Evolutionary conservation across 1,140 invertebrate genomes (phyloP).

Genomic region (Pogonomyrmex barbatus): DNA sequence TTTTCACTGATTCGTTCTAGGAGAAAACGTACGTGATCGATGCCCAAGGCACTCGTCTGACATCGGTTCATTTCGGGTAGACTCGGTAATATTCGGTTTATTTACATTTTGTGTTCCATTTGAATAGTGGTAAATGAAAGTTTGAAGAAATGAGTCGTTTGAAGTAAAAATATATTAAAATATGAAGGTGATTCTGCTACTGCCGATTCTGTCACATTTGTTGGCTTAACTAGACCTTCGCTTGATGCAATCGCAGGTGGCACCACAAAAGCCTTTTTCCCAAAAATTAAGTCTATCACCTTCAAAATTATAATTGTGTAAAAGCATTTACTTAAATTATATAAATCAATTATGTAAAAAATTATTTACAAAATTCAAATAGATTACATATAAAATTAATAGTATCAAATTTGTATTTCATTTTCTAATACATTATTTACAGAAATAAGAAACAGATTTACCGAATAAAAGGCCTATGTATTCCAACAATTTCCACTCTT

Average conservation of each 20-base stretch:
- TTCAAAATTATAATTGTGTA: conserved; percentile 1
- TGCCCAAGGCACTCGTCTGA: too few species aligned
- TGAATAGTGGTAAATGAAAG: too few species aligned
- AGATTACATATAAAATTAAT: conserved; percentile 5
- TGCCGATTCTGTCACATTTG: background rate
- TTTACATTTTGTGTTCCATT: too few species aligned
- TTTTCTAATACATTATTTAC: background rate
- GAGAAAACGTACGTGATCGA: too few species aligned
- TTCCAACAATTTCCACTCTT: background rate
- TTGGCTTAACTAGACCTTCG: background rate
- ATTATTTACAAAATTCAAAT: background rate
- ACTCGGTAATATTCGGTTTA: too few species aligned
- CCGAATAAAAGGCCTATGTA: background rate
- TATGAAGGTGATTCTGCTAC: background rate
- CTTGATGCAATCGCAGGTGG: background rate
- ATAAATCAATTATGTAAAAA: background rate
- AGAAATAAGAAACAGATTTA: conserved; percentile 4
- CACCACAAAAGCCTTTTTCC: background rate
- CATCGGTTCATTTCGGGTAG: too few species aligned
- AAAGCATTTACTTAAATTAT: background rate
- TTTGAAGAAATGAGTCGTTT: too few species aligned
- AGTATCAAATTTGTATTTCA: background rate
- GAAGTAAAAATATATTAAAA: too few species aligned
- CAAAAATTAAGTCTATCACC: background rate
- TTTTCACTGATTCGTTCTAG: too few species aligned